A percentile compares a stretch with the other conserved stretches of the same genome.
Evolutionary conservation across 1,140 invertebrate species (phyloP).

Genomic region (Onthophagus taurus): DNA sequence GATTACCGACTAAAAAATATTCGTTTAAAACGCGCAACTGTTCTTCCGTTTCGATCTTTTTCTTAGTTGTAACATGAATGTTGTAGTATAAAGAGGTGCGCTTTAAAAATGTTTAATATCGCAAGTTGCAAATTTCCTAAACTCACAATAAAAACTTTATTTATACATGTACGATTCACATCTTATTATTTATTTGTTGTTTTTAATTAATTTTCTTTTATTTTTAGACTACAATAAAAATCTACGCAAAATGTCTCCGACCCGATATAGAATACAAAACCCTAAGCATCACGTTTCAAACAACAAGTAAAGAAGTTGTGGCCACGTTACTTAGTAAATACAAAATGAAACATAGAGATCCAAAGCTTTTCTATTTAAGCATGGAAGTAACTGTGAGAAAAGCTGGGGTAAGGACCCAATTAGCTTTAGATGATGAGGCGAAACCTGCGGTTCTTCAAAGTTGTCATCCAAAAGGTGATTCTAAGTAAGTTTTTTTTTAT

Average conservation of each 20-base stretch:
- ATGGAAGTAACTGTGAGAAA: conserved; percentile 84
- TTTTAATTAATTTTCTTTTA: conserved; percentile 27
- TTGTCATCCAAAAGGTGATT: conserved; percentile 84
- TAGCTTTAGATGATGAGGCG: conserved; percentile 80
- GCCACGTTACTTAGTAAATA: conserved; percentile 77
- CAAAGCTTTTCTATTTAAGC: conserved; percentile 83
- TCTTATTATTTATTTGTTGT: conserved; percentile 1
- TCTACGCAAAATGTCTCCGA: conserved; percentile 77
- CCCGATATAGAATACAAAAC: conserved; percentile 93
- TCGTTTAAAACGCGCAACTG: conserved; percentile 5
- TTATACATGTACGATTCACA: not conserved
- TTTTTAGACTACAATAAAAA: conserved; percentile 81
- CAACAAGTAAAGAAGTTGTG: conserved; percentile 77
- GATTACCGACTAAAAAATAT: not conserved
- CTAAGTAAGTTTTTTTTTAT: conserved; percentile 51
- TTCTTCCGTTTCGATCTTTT: conserved; percentile 9
- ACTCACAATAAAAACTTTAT: conserved; percentile 12
- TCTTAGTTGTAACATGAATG: not conserved
- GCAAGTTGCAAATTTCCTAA: not conserved
- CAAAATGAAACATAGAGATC: conserved; percentile 83
- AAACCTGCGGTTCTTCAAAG: conserved; percentile 79
- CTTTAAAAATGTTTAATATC: not conserved
- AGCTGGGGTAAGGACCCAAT: conserved; percentile 68
- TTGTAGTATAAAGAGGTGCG: not conserved
- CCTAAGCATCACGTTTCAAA: conserved; percentile 73